Evolutionary conservation across 2,888 invertebrate genomes (phyloP).

Genomic region (Myopa testacea): DNA sequence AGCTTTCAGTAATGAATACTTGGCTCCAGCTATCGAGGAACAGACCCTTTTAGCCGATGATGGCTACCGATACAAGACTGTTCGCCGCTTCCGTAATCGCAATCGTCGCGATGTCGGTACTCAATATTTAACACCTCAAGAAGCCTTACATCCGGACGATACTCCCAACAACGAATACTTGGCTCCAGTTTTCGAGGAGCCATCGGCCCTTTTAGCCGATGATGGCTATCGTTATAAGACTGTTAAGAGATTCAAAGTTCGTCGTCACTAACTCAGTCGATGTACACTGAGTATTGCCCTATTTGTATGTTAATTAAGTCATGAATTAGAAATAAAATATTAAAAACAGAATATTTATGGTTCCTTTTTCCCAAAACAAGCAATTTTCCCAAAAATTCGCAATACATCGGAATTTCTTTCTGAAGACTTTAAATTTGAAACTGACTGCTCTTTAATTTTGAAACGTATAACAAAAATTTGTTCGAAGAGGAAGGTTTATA

Average conservation of each 20-base stretch:
- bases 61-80: constrained; percentile 52
- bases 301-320: not conserved
- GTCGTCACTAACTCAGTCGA: constrained; percentile 41
- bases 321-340: not conserved
- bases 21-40: constrained; percentile 34
- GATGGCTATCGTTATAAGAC: constrained; percentile 52
- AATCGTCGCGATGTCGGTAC: constrained; percentile 47
- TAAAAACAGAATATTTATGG: too few species aligned
- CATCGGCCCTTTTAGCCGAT: constrained; percentile 39
- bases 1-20: constrained; percentile 42
- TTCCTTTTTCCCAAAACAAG: too few species aligned
- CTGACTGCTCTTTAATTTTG: too few species aligned
- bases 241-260: constrained; percentile 43
- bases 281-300: not conserved
- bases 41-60: constrained; percentile 40
- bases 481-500: too few species aligned
- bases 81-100: constrained; percentile 44
- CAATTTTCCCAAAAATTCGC: too few species aligned
- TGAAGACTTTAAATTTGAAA: too few species aligned
- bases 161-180: constrained; percentile 42
- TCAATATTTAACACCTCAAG: constrained; percentile 57
- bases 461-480: too few species aligned
- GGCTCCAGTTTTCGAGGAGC: constrained; percentile 33
- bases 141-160: constrained; percentile 21
- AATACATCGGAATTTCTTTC: too few species aligned